Evolutionary conservation across 2,113 vertebrate genomes (phyloP).

Genomic region (Pionites leucogaster): DNA sequence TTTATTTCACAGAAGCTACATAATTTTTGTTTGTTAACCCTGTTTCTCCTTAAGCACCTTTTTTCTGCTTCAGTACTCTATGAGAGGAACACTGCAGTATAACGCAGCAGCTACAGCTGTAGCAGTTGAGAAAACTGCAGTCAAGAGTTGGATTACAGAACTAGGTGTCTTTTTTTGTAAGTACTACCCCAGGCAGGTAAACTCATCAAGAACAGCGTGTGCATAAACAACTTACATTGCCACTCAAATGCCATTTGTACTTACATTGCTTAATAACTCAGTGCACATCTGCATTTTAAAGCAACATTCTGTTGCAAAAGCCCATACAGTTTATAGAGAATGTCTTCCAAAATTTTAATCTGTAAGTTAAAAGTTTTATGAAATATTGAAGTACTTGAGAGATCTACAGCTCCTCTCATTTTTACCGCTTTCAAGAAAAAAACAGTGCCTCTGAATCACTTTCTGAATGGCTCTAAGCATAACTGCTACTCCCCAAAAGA

Average conservation of each 20-base stretch:
- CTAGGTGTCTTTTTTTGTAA: background rate
- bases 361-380: background rate
- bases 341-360: background rate
- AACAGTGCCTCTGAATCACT: background rate
- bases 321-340: background rate
- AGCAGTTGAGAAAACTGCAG: background rate
- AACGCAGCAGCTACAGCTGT: background rate
- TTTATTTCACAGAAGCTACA: background rate
- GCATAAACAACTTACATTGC: background rate
- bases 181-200: background rate
- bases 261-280: background rate
- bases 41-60: background rate
- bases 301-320: background rate
- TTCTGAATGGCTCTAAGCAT: background rate
- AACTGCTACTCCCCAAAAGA: background rate
- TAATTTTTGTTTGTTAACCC: background rate
- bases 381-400: background rate
- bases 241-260: background rate
- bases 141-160: background rate
- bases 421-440: background rate
- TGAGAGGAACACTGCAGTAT: background rate
- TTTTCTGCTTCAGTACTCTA: background rate
- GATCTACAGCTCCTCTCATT: background rate
- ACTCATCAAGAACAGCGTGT: background rate
- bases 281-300: background rate